Conservation (phyloP, 2,888 invertebrate species). For the Diachrysia chrysitis region DNA sequence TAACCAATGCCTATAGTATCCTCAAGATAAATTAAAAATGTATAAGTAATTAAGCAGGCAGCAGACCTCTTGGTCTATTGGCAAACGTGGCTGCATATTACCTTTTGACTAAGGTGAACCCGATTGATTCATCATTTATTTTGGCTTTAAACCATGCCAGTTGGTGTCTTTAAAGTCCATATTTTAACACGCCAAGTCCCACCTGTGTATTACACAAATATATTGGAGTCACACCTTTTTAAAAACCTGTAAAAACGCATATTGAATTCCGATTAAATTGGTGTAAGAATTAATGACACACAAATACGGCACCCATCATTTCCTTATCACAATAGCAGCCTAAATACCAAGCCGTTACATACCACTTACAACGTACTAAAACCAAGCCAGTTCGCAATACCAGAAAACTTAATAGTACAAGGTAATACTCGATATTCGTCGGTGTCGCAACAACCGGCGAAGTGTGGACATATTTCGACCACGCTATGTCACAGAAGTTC, state of each 20-base stretch:
- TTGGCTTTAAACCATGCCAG: neutral
- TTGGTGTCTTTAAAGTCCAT: neutral
- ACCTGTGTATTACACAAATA: neutral
- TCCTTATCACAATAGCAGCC: slow-evolving; percentile 7
- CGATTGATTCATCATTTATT: neutral
- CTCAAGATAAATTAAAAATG: slow-evolving; percentile 14
- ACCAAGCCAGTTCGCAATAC: slow-evolving; percentile 48
- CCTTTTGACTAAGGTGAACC: neutral
- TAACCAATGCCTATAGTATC: slow-evolving; percentile 25
- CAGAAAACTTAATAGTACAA: slow-evolving; percentile 4
- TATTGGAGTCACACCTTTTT: neutral
- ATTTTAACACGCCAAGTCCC: neutral
- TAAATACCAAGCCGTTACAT: neutral
- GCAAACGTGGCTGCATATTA: neutral
- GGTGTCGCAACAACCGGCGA: slow-evolving; percentile 42
- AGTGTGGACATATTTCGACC: slow-evolving; percentile 43
- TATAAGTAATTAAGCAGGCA: neutral
- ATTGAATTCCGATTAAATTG: neutral
- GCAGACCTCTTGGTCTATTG: neutral
- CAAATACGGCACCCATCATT: neutral
- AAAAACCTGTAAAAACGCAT: neutral
- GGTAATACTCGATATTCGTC: slow-evolving; percentile 30
- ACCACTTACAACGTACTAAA: slow-evolving; percentile 17
- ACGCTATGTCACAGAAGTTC: slow-evolving; percentile 31
- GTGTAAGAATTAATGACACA: neutral